phyloP scores from a whole-genome alignment of 2,113 vertebrate genomes.

The Candoia aspera region DNA sequence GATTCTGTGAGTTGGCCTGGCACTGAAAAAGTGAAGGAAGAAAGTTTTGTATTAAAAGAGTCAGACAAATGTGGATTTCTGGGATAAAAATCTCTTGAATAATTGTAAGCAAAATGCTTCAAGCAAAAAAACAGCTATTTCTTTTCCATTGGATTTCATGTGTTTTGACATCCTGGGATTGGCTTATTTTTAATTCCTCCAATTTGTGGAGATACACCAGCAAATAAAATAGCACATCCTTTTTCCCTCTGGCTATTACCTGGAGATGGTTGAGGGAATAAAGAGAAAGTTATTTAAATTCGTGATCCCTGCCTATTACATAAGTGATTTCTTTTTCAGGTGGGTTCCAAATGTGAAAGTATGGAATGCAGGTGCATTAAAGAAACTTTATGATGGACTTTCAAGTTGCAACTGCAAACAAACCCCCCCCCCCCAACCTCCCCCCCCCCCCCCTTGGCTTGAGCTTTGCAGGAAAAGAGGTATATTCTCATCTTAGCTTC shows the following conservation, averaged over 20 bases:
- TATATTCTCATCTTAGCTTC: not conserved
- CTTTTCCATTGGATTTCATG: not conserved
- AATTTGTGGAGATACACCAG: not conserved
- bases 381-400: not conserved
- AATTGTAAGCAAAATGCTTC: not conserved
- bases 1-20: not conserved
- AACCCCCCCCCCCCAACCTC: not conserved
- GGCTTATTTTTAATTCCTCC: not conserved
- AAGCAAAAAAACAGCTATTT: not conserved
- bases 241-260: not conserved
- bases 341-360: not conserved
- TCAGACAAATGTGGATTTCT: not conserved
- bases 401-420: not conserved
- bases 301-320: not conserved
- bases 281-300: not conserved
- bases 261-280: not conserved
- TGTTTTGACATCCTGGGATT: not conserved
- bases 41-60: not conserved
- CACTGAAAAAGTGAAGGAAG: not conserved
- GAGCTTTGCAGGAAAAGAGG: not conserved
- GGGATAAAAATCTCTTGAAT: not conserved
- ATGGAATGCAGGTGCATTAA: not conserved
- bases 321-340: not conserved
- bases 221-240: not conserved
- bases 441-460: not conserved